Evolutionary conservation across 2,113 vertebrate species (phyloP).

Genomic region (Silurus asotus): DNA sequence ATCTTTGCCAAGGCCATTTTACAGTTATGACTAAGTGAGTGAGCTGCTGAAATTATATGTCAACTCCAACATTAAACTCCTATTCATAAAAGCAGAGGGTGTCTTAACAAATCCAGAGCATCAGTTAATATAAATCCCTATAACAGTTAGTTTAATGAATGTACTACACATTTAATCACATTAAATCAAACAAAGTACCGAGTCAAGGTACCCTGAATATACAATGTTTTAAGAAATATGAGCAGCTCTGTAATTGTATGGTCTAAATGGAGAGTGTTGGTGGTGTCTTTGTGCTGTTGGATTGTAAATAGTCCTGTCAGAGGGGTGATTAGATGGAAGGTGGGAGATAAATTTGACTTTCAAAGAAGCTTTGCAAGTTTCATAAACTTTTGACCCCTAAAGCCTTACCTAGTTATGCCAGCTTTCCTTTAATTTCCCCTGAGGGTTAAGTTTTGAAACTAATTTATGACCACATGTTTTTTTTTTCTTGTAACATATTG

Average conservation of each 20-base stretch:
- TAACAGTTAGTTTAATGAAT: slow-evolving; percentile 8
- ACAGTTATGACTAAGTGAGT: slow-evolving; percentile 48
- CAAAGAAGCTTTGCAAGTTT: slow-evolving; percentile 67
- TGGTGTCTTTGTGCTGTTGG: slow-evolving; percentile 57
- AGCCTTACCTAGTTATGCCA: slow-evolving; percentile 62
- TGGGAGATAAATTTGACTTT: slow-evolving; percentile 66
- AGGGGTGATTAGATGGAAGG: slow-evolving; percentile 62
- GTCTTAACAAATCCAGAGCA: not conserved
- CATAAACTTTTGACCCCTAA: slow-evolving; percentile 74
- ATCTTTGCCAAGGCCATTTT: slow-evolving; percentile 52
- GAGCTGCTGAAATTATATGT: slow-evolving; percentile 49
- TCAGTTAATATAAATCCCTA: not conserved
- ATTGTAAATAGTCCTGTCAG: slow-evolving; percentile 67
- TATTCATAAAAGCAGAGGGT: slow-evolving; percentile 23
- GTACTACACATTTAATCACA: slow-evolving; percentile 19
- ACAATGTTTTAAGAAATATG: slow-evolving; percentile 23
- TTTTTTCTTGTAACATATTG: slow-evolving; percentile 44
- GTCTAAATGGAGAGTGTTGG: slow-evolving; percentile 50
- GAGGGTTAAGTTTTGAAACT: slow-evolving; percentile 61
- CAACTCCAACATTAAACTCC: slow-evolving; percentile 46
- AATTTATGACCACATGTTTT: slow-evolving; percentile 47
- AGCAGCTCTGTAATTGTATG: slow-evolving; percentile 26
- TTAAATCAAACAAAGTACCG: not conserved
- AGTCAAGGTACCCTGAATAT: not conserved
- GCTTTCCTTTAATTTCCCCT: slow-evolving; percentile 63